Conservation (phyloP, 2,888 invertebrate genomes). For the Oxystoma pomonae region DNA sequence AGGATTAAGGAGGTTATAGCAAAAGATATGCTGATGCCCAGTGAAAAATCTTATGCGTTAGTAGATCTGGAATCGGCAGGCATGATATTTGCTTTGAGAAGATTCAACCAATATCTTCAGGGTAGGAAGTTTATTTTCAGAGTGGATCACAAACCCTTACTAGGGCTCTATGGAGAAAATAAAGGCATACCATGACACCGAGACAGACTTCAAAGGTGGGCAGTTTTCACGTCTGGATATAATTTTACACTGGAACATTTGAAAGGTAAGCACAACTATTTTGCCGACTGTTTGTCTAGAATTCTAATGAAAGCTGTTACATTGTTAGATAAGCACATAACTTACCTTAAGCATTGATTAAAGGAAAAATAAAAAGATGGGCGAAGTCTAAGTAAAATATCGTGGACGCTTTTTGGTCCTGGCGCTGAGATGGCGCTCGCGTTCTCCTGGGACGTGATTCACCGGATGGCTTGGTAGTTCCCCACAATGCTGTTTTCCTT, state of each 20-base stretch:
- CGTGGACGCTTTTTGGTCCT: no score
- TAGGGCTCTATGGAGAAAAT: not conserved
- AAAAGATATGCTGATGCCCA: slow-evolving; percentile 23
- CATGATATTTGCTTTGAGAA: slow-evolving; percentile 35
- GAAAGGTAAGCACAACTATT: not conserved
- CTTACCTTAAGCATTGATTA: slow-evolving; percentile 11
- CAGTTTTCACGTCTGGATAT: slow-evolving; percentile 6
- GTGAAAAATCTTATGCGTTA: slow-evolving; percentile 28
- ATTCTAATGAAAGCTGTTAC: slow-evolving; percentile 4
- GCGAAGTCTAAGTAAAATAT: no score
- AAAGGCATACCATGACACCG: slow-evolving; percentile 10
- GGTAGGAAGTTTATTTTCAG: slow-evolving; percentile 36
- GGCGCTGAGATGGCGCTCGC: no score
- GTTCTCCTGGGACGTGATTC: no score
- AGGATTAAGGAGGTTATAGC: slow-evolving; percentile 18
- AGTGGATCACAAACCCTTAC: slow-evolving; percentile 29
- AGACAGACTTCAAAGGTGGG: slow-evolving; percentile 8
- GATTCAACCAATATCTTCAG: slow-evolving; percentile 40
- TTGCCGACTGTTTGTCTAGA: slow-evolving; percentile 6
- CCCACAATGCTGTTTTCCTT: no score
- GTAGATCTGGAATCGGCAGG: slow-evolving; percentile 14
- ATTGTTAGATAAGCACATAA: slow-evolving; percentile 1
- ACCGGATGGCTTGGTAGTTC: no score
- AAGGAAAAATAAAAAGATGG: no score
- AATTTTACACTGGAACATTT: slow-evolving; percentile 5